Evolutionary conservation across 2,888 invertebrate genomes (phyloP).

Genomic region (Venusia cambrica): DNA sequence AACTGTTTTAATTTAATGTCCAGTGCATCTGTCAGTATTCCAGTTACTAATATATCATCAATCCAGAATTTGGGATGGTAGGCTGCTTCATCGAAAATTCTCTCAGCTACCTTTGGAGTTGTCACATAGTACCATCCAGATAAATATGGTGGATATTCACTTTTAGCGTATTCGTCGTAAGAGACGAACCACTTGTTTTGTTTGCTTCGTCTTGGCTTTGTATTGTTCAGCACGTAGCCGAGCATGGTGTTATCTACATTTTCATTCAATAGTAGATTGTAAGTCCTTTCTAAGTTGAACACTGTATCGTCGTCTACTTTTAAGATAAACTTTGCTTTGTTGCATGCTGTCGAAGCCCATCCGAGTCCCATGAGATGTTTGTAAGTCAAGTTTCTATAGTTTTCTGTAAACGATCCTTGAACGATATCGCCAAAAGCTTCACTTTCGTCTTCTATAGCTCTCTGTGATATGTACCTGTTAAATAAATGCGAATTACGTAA

Average conservation of each 20-base stretch:
- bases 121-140: conserved; percentile 93
- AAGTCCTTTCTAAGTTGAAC: conserved; percentile 82
- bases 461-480: conserved; percentile 73
- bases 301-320: conserved; percentile 93
- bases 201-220: conserved; percentile 83
- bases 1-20: conserved; percentile 81
- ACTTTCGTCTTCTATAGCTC: conserved; percentile 82
- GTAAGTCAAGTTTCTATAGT: conserved; percentile 89
- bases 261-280: conserved; percentile 38
- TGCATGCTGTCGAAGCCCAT: conserved; percentile 86
- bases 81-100: conserved; percentile 78
- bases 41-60: conserved; percentile 93
- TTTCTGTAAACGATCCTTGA: conserved; percentile 89
- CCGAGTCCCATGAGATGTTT: conserved; percentile 91
- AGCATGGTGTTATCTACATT: conserved; percentile 60
- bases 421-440: conserved; percentile 84
- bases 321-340: conserved; percentile 82
- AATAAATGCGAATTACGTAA: no score
- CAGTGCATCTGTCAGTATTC: conserved; percentile 83
- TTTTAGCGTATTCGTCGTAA: conserved; percentile 80
- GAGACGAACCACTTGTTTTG: conserved; percentile 92
- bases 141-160: conserved; percentile 86
- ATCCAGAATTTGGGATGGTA: conserved; percentile 92
- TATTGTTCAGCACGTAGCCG: conserved; percentile 85
- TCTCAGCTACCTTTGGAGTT: conserved; percentile 82